These are phyloP conservation scores for Platycheirus albimanus DNA, from an alignment of 2,888 invertebrate species.

Conservation along the genomic window DNA sequence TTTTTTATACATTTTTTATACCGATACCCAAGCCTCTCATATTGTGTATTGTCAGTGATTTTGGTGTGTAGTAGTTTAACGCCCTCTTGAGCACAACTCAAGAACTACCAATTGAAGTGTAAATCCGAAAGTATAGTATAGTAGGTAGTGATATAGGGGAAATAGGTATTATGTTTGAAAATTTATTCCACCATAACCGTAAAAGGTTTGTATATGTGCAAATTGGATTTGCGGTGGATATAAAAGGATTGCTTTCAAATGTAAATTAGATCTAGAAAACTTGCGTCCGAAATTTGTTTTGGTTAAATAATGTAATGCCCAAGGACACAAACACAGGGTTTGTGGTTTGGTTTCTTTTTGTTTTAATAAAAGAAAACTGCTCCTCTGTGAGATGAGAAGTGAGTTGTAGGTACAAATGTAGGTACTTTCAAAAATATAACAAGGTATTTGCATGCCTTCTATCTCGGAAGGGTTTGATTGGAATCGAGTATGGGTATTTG, in stretches of 20 bases:
- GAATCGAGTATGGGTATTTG: constrained; percentile 6
- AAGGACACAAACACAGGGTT: not conserved
- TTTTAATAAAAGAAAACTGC: not conserved
- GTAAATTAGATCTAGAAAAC: constrained; percentile 53
- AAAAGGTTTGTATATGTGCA: constrained; percentile 35
- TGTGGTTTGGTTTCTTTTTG: not conserved
- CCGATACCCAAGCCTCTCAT: not conserved
- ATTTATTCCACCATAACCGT: constrained; percentile 28
- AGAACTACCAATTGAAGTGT: constrained; percentile 1
- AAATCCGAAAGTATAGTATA: not conserved
- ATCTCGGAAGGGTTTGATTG: constrained; percentile 25
- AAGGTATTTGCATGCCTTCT: constrained; percentile 49
- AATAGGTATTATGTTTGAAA: constrained; percentile 28
- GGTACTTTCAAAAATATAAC: constrained; percentile 3
- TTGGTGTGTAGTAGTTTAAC: constrained; percentile 31
- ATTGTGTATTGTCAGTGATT: constrained; percentile 30
- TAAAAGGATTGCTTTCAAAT: constrained; percentile 43
- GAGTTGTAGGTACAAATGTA: not conserved
- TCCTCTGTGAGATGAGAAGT: not conserved
- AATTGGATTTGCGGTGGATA: constrained; percentile 50
- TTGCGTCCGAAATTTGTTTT: constrained; percentile 30
- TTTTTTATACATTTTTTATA: constrained; percentile 13
- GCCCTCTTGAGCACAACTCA: constrained; percentile 15
- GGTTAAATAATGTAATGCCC: constrained; percentile 25
- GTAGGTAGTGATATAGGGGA: too few species aligned